Percentiles rank a stretch among this genome's conserved stretches.
Evolutionary conservation across 2,113 vertebrate genomes (phyloP).

Genomic region (Trichomycterus rosablanca): DNA sequence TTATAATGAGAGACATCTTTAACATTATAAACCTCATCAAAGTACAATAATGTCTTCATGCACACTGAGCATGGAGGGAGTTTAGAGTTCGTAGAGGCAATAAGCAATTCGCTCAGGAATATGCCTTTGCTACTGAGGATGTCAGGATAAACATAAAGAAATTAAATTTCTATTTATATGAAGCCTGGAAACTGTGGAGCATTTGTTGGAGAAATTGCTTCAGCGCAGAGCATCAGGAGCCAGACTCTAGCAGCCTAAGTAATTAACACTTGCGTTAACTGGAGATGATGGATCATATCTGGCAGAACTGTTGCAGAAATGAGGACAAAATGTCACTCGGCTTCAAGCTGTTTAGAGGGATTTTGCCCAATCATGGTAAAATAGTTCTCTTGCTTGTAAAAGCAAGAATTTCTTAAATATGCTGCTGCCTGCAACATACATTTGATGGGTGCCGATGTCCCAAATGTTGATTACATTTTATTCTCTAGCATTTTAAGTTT

Average conservation of each 20-base stretch:
- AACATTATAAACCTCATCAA: conserved; percentile 59
- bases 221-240: conserved; percentile 49
- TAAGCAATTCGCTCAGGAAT: conserved; percentile 61
- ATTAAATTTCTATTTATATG: conserved; percentile 80
- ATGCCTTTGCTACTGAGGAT: conserved; percentile 65
- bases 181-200: conserved; percentile 58
- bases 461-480: too few species aligned
- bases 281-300: conserved; percentile 50
- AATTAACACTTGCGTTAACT: conserved; percentile 49
- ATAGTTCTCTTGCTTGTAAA: conserved; percentile 27
- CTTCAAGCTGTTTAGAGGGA: conserved; percentile 48
- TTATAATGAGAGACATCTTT: neutral
- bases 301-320: conserved; percentile 41
- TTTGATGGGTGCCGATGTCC: conserved; percentile 20
- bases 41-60: conserved; percentile 51
- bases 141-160: conserved; percentile 73
- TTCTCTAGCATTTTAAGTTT: too few species aligned
- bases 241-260: conserved; percentile 48
- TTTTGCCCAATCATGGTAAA: conserved; percentile 40
- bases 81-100: conserved; percentile 67
- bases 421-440: conserved; percentile 15
- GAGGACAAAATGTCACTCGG: conserved; percentile 47
- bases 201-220: conserved; percentile 62
- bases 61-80: conserved; percentile 58
- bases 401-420: conserved; percentile 24